phyloP scores from a whole-genome alignment of 2,113 vertebrate genomes.

The Enhydra lutris region DNA sequence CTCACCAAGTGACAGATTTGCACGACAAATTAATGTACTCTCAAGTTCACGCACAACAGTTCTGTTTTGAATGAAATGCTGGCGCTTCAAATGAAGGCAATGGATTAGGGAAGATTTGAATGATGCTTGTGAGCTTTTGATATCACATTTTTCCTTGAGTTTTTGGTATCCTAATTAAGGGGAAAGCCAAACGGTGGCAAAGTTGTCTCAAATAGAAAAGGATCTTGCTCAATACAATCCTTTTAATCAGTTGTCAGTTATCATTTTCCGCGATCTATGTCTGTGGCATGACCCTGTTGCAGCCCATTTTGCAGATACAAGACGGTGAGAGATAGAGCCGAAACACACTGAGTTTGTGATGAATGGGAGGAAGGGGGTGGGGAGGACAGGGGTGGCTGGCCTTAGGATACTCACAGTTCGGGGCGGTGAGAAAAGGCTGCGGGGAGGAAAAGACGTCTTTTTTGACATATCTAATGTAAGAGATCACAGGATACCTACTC shows the following conservation, averaged over 20 bases:
- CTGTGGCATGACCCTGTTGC: not conserved
- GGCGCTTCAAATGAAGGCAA: not conserved
- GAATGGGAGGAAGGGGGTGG: not conserved
- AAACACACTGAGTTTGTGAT: not conserved
- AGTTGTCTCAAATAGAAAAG: not conserved
- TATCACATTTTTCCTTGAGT: not conserved
- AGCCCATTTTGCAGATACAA: not conserved
- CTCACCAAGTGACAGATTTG: not conserved
- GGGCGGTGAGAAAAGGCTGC: fast-evolving
- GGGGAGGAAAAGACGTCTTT: not conserved
- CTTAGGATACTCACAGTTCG: fast-evolving
- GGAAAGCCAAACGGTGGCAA: not conserved
- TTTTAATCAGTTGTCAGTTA: not conserved
- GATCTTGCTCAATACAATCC: not conserved
- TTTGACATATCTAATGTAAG: not conserved
- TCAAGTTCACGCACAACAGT: not conserved
- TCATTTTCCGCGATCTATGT: not conserved
- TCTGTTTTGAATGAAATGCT: not conserved
- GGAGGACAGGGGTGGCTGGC: not conserved
- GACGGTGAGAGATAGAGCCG: not conserved
- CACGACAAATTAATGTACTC: not conserved
- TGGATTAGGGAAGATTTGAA: not conserved
- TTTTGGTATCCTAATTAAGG: not conserved
- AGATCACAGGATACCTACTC: not conserved
- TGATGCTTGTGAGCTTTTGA: not conserved